phyloP scores from a whole-genome alignment of 2,888 invertebrate genomes.

The Meteorus colon region DNA sequence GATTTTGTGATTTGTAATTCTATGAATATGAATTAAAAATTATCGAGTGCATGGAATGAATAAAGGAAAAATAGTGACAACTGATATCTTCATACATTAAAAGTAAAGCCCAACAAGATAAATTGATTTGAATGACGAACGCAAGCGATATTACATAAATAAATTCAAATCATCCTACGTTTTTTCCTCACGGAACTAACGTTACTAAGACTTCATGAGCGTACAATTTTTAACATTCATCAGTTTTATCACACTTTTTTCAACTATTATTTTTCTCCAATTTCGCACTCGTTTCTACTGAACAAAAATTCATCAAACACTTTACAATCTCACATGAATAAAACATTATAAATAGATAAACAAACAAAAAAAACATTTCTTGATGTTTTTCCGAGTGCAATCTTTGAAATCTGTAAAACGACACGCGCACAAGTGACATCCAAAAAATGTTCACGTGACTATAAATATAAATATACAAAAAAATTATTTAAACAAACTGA shows the following conservation, averaged over 20 bases:
- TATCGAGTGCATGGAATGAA: not conserved
- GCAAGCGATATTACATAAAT: not conserved
- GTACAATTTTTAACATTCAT: not conserved
- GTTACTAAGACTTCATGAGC: not conserved
- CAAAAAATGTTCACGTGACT: slow-evolving; percentile 61
- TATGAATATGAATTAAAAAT: not conserved
- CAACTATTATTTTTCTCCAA: not conserved
- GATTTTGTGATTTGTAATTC: not conserved
- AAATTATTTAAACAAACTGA: slow-evolving; percentile 25
- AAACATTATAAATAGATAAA: slow-evolving; percentile 21
- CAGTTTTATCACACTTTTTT: not conserved
- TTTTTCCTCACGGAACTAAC: no score
- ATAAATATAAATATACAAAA: slow-evolving; percentile 51
- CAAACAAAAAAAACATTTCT: slow-evolving; percentile 61
- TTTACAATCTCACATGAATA: slow-evolving; percentile 41
- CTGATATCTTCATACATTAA: not conserved
- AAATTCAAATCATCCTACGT: no score
- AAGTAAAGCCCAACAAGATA: not conserved
- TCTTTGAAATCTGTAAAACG: slow-evolving; percentile 69
- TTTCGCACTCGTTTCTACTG: not conserved
- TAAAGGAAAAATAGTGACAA: not conserved
- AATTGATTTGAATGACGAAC: not conserved
- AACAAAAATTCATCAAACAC: slow-evolving; percentile 39
- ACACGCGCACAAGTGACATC: slow-evolving; percentile 71
- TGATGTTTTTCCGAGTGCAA: slow-evolving; percentile 73